Evolutionary conservation across 2,797 vertebrate species (phyloP).

Genomic region (Paratrypauchen microcephalus): DNA sequence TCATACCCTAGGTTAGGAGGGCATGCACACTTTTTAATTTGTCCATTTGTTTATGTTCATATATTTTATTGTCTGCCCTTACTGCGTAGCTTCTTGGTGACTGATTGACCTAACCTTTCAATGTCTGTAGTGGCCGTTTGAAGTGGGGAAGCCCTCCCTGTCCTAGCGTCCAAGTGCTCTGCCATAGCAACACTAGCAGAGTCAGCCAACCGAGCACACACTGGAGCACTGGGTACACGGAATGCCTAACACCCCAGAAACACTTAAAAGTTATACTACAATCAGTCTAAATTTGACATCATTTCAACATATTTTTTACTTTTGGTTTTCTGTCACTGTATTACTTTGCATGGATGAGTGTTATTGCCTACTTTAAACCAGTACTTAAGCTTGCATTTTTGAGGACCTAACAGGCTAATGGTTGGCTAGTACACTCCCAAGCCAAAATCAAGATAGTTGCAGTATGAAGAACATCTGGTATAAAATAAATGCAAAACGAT

Average conservation of each 20-base stretch:
- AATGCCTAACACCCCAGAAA: constrained; percentile 52
- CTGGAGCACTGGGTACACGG: constrained; percentile 35
- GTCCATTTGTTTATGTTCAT: background rate
- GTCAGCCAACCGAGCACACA: constrained; percentile 30
- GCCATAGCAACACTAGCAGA: constrained; percentile 68
- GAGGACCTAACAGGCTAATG: background rate
- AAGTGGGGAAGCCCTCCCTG: constrained; percentile 51
- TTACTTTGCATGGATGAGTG: background rate
- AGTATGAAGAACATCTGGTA: background rate
- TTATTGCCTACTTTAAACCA: constrained; percentile 4
- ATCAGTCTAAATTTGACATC: background rate
- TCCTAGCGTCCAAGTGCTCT: constrained; percentile 61
- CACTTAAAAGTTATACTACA: constrained; percentile 2
- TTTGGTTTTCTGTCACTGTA: background rate
- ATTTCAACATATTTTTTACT: background rate
- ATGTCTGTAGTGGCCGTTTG: constrained; percentile 40
- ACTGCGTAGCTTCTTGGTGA: constrained; percentile 31
- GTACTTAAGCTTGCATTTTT: background rate
- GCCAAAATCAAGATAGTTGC: background rate
- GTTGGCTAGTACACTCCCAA: background rate
- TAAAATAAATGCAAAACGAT: background rate
- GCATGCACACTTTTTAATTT: constrained; percentile 3
- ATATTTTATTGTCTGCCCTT: background rate
- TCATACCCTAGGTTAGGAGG: too few relatives aligned
- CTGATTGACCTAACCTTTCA: constrained; percentile 51